phyloP scores from a whole-genome alignment of 1,140 invertebrate species.

The Meloidogyne hapla region DNA sequence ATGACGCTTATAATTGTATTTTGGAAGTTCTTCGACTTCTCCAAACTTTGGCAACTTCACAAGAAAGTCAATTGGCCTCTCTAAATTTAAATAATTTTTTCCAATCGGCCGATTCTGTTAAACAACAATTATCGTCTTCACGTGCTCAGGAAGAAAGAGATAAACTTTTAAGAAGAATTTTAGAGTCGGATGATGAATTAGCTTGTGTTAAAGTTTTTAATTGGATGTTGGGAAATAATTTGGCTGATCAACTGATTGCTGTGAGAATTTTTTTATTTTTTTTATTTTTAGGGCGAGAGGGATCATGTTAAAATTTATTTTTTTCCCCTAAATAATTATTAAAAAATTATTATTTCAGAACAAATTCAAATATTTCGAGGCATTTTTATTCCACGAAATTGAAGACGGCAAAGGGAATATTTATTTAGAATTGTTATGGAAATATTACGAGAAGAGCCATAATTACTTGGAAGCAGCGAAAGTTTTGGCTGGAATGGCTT shows the following conservation, averaged over 20 bases:
- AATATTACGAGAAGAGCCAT: conserved; percentile 86
- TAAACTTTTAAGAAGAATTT: conserved; percentile 64
- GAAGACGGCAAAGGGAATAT: conserved; percentile 37
- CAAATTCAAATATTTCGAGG: conserved; percentile 76
- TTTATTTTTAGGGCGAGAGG: no score
- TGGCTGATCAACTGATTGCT: conserved; percentile 68
- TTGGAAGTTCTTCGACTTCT: conserved; percentile 26
- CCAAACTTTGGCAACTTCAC: conserved; percentile 21
- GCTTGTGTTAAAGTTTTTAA: conserved; percentile 86
- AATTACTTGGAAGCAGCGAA: conserved; percentile 89
- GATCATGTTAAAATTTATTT: no score
- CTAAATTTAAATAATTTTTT: conserved; percentile 26
- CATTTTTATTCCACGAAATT: conserved; percentile 70
- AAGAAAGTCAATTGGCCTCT: neutral
- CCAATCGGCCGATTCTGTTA: conserved; percentile 36
- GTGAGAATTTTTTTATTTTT: conserved; percentile 68
- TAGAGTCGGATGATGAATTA: conserved; percentile 76
- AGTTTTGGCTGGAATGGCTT: conserved; percentile 82
- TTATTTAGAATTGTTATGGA: conserved; percentile 83
- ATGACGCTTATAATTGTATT: conserved; percentile 65
- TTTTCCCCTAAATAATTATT: neutral
- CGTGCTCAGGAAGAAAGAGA: conserved; percentile 69
- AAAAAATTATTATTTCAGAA: conserved; percentile 61
- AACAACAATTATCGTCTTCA: conserved; percentile 44
- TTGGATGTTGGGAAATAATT: conserved; percentile 79